A percentile compares a stretch with the other conserved stretches of the same genome.
Conservation (phyloP, 1,140 invertebrate genomes). For the Macrocentrus cingulum region DNA sequence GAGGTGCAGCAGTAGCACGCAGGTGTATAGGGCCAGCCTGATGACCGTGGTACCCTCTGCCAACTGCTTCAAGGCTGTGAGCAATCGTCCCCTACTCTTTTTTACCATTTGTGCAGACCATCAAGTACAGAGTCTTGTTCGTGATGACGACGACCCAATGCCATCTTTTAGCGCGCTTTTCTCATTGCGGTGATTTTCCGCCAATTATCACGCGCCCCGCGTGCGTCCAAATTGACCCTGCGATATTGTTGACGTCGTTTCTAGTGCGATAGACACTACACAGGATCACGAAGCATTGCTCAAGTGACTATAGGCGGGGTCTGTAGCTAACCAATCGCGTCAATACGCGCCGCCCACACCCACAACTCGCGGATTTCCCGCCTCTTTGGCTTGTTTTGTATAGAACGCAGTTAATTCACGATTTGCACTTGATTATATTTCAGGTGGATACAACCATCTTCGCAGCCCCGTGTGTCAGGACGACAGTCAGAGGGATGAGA, state of each 20-base stretch:
- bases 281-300: too few relatives aligned
- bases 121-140: neutral
- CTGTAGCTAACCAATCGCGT: conserved; percentile 49
- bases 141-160: too few relatives aligned
- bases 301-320: conserved; percentile 26
- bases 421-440: conserved; percentile 30
- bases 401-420: conserved; percentile 43
- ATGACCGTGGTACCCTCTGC: neutral
- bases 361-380: neutral
- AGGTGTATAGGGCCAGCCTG: neutral
- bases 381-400: conserved; percentile 33
- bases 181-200: too few relatives aligned
- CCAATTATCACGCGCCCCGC: too few relatives aligned
- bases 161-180: too few relatives aligned
- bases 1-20: conserved; percentile 38
- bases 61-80: neutral
- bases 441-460: conserved; percentile 62
- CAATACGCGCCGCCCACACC: conserved; percentile 44
- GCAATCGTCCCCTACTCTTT: too few relatives aligned
- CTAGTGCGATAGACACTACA: too few relatives aligned
- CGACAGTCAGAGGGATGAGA: conserved; percentile 58
- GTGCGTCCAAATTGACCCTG: too few relatives aligned
- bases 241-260: too few relatives aligned
- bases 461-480: conserved; percentile 61
- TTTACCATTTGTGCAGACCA: neutral